phyloP scores from a whole-genome alignment of 2,113 vertebrate species.

The Tylochromis polylepis region DNA sequence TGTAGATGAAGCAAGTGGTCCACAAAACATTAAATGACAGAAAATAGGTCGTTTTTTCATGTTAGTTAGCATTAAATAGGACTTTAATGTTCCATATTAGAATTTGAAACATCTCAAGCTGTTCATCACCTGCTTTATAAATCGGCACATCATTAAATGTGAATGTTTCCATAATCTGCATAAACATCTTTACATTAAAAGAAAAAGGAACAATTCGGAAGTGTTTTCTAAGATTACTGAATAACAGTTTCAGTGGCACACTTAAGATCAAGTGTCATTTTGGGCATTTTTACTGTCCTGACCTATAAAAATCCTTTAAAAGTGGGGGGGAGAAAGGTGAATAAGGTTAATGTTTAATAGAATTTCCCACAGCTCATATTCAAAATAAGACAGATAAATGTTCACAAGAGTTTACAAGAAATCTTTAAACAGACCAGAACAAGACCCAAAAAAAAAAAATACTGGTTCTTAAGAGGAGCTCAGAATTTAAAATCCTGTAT shows the following conservation, averaged over 20 bases:
- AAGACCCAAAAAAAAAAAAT: not conserved
- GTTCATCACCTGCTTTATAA: not conserved
- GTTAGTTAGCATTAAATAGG: not conserved
- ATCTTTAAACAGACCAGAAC: not conserved
- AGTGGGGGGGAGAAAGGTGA: no score
- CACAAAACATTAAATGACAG: not conserved
- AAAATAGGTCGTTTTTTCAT: not conserved
- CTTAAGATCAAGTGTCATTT: no score
- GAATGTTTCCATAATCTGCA: not conserved
- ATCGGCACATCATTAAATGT: not conserved
- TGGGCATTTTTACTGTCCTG: no score
- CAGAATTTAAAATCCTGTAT: not conserved
- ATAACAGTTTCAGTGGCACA: not conserved
- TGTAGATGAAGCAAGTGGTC: not conserved
- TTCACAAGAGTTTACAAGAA: not conserved
- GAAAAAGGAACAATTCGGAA: not conserved
- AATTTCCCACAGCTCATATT: not conserved
- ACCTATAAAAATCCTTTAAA: no score
- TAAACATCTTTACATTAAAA: not conserved
- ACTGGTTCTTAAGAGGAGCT: not conserved
- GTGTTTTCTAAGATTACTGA: not conserved
- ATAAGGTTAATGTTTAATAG: not conserved
- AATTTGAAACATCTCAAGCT: not conserved
- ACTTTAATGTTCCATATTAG: not conserved
- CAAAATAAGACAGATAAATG: not conserved